These are phyloP conservation scores for Zaprionus lineosus DNA, from an alignment of 2,888 invertebrate genomes.

Conservation along the genomic window DNA sequence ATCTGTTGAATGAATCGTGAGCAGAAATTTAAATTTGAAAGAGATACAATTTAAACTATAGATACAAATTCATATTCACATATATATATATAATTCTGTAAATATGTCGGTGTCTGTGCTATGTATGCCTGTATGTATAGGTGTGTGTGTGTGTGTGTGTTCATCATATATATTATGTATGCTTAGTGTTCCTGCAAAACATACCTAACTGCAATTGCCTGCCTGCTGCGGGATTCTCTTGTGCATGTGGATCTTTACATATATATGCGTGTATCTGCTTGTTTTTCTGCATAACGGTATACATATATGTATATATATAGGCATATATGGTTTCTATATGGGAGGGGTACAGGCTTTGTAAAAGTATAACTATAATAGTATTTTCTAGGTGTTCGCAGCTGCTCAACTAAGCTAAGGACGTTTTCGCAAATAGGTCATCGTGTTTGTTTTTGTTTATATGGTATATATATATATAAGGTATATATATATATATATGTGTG, in stretches of 20 bases:
- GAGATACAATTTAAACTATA: no score
- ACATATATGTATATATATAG: conserved; percentile 10
- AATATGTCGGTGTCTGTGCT: no score
- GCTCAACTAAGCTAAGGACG: conserved; percentile 76
- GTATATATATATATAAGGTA: conserved; percentile 13
- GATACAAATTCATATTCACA: no score
- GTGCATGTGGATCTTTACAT: conserved; percentile 1
- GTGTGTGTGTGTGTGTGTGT: conserved; percentile 1
- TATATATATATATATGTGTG: conserved; percentile 20
- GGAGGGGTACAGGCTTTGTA: conserved; percentile 31
- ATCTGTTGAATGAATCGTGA: no score
- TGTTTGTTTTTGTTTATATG: conserved; percentile 36
- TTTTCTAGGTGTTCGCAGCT: conserved; percentile 25
- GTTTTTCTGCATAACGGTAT: conserved; percentile 4
- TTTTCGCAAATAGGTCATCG: conserved; percentile 76
- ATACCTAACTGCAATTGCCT: conserved; percentile 20
- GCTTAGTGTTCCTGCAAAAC: not conserved
- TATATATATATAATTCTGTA: no score
- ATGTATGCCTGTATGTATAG: not conserved
- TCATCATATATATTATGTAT: conserved; percentile 10
- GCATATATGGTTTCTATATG: conserved; percentile 26
- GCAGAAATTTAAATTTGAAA: no score
- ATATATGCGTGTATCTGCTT: conserved; percentile 9
- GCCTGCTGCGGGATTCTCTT: not conserved
- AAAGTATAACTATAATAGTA: conserved; percentile 28